Evolutionary conservation across 2,113 vertebrate genomes (phyloP), one percentile per base, ranked within the genome.

Genomic region (Spilogale gracilis): DNA sequence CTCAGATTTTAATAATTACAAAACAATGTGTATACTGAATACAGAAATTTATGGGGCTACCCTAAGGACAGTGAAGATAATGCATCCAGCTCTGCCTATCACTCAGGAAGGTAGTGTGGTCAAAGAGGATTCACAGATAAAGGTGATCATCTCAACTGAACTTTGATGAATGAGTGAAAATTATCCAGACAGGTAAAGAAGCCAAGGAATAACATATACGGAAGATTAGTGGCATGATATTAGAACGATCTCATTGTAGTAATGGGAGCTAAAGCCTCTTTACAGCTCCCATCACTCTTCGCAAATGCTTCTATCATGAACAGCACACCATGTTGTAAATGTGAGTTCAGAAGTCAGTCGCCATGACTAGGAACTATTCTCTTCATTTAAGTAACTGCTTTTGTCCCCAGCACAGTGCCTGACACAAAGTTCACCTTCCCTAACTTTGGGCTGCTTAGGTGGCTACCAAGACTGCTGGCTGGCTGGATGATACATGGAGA

Each of bases 81-180:
- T 11, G 38, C 14, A 73, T 38, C 10, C 27, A 54, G 20, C 18
- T 91, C 63, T 52, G 81, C 58, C 50, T 45, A 21, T 16, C 50
- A n/a, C 52, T 73, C 43, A 25, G 38, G 21, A 94, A 16, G 38
- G 3, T 18, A 6, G 21, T 78, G 6, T 65, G 17, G 50, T 79
- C 81, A 93, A 27, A 79, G 45, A 30, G 14, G 32, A 81, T 17
- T 86, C 84, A 60, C 7, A 91, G 61, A 45, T 25, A 91, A 95
- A 82, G n/a, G 23, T 74, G 71, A 95, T 79, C 56, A 84, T 79
- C 56, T 63, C 61, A 27, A 13, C 1, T 81, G 60, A 81, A 90
- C 52, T 92, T 92, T 93, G 81, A 71, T 52, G 45, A 83, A 79
- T 93, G 38, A 93, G 50, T 56, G 45, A 60, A 84, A 96, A 65